Evolutionary conservation across 2,797 vertebrate species (phyloP).

Genomic region (Cyprinodon diabolis): DNA sequence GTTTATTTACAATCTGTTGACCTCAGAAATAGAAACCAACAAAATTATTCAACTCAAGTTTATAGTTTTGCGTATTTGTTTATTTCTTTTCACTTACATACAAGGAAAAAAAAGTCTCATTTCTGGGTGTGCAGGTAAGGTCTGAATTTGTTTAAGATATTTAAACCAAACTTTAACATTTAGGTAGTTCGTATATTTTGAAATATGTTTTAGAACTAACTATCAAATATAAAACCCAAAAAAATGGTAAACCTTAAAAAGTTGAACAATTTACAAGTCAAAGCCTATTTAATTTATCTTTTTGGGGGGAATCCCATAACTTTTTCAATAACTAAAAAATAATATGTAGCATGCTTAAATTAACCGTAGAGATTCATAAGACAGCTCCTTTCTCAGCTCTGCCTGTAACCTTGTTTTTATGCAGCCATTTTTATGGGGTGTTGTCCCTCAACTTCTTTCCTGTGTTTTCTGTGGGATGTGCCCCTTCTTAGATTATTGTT

Average conservation of each 20-base stretch:
- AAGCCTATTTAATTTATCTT: background rate
- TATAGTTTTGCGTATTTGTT: constrained; percentile 33
- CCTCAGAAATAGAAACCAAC: constrained; percentile 37
- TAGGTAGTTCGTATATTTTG: background rate
- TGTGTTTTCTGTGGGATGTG: background rate
- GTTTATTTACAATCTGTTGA: constrained; percentile 39
- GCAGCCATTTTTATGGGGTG: background rate
- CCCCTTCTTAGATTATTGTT: constrained; percentile 1
- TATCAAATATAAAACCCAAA: background rate
- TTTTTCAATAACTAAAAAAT: background rate
- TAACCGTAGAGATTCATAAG: background rate
- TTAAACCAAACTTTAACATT: constrained; percentile 9
- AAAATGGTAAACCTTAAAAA: background rate
- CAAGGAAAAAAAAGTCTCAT: constrained; percentile 7
- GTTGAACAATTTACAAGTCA: background rate
- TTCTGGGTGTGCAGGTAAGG: constrained; percentile 14
- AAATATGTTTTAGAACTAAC: background rate
- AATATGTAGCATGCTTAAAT: background rate
- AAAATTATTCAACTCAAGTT: constrained; percentile 28
- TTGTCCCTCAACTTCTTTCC: background rate
- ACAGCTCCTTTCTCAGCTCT: background rate
- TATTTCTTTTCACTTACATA: constrained; percentile 20
- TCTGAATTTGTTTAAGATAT: background rate
- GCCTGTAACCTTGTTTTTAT: background rate
- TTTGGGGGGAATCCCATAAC: background rate